These are phyloP conservation scores for Cephus runcator DNA, from an alignment of 2,888 invertebrate genomes.

Conservation along the genomic window DNA sequence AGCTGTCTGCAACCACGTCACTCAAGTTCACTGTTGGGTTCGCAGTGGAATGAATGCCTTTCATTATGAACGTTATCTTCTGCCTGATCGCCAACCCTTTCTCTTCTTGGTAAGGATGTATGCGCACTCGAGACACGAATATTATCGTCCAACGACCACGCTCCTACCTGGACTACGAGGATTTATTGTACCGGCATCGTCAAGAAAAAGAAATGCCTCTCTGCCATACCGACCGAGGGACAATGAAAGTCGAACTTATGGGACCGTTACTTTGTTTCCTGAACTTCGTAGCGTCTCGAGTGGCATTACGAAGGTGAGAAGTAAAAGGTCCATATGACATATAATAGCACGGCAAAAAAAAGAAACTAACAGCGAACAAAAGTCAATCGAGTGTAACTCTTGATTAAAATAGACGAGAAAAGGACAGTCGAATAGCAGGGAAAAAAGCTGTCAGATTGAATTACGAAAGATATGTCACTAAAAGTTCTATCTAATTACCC, in stretches of 20 bases:
- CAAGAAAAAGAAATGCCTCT: background rate
- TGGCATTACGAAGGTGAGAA: background rate
- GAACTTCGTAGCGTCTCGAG: background rate
- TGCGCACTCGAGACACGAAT: constrained; percentile 18
- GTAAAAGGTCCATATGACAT: background rate
- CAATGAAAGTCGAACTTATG: background rate
- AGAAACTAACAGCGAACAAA: background rate
- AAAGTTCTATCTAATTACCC: too few relatives aligned
- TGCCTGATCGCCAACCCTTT: constrained; percentile 52
- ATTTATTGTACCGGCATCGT: constrained; percentile 1
- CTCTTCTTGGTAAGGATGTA: constrained; percentile 28
- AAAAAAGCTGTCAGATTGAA: too few relatives aligned
- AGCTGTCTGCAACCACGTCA: constrained; percentile 65
- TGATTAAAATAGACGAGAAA: background rate
- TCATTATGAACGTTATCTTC: constrained; percentile 62
- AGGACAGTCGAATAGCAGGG: background rate
- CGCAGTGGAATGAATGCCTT: constrained; percentile 61
- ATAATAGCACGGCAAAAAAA: background rate
- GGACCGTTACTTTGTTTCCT: background rate
- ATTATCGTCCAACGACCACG: constrained; percentile 38
- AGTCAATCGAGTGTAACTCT: background rate
- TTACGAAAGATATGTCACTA: too few relatives aligned
- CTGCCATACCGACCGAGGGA: background rate
- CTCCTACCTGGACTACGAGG: constrained; percentile 3
- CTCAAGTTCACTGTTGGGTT: constrained; percentile 60